These are phyloP conservation scores for Dromaius novaehollandiae DNA, from an alignment of 2,113 vertebrate genomes.

Conservation along the genomic window DNA sequence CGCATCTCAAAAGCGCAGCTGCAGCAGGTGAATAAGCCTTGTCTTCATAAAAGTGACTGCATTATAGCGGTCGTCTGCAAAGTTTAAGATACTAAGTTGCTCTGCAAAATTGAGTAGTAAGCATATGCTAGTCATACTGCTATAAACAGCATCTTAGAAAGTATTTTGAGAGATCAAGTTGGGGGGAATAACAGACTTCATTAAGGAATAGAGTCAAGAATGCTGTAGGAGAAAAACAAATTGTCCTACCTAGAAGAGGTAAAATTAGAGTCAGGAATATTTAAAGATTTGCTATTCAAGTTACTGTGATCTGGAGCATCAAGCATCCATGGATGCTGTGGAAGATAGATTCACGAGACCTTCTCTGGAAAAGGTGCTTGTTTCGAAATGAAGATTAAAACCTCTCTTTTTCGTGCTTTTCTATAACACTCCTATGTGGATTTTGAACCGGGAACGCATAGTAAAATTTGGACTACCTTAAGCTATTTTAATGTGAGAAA, in stretches of 20 bases:
- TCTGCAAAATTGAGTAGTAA: not conserved
- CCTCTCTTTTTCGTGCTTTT: not conserved
- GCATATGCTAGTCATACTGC: conserved; percentile 48
- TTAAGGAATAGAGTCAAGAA: not conserved
- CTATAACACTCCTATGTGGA: not conserved
- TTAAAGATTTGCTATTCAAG: not conserved
- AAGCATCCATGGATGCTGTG: not conserved
- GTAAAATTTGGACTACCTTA: not conserved
- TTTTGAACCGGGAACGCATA: not conserved
- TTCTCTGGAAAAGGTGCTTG: not conserved
- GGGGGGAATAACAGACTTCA: not conserved
- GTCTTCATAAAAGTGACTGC: conserved; percentile 36
- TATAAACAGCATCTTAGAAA: not conserved
- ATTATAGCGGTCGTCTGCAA: not conserved
- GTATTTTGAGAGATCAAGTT: not conserved
- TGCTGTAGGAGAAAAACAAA: not conserved
- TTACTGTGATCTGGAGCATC: not conserved
- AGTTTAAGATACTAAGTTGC: not conserved
- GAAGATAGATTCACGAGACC: not conserved
- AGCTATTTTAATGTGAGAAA: not conserved
- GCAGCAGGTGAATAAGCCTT: conserved; percentile 88
- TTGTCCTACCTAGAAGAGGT: not conserved
- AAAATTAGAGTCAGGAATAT: not conserved
- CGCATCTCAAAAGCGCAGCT: conserved; percentile 91
- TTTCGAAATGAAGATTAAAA: not conserved